Evolutionary conservation across 1,140 invertebrate species (phyloP).

Genomic region (Muscidifurax raptorellus): DNA sequence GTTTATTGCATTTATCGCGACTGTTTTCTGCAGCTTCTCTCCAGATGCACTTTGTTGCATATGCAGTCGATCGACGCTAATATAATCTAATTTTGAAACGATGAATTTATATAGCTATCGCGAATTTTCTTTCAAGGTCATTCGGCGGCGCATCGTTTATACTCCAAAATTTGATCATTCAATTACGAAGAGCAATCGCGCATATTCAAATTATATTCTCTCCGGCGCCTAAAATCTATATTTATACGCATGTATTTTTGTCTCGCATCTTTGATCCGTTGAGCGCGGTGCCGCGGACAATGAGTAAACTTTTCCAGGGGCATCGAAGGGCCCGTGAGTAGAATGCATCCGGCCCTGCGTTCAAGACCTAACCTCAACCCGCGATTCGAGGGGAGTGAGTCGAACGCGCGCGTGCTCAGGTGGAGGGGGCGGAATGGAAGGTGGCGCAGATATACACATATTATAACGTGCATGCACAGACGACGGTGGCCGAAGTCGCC

Average conservation of each 20-base stretch:
- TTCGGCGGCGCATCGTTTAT: not conserved
- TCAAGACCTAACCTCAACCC: conserved; percentile 33
- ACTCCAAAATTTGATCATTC: not conserved
- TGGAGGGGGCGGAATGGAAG: conserved; percentile 55
- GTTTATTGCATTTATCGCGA: not conserved
- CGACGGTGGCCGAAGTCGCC: conserved; percentile 55
- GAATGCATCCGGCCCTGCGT: conserved; percentile 1
- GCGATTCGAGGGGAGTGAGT: conserved; percentile 50
- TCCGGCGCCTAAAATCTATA: no score
- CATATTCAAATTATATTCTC: not conserved
- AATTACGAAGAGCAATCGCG: conserved; percentile 16
- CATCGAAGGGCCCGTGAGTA: not conserved
- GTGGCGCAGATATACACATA: conserved; percentile 51
- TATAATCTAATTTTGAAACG: not conserved
- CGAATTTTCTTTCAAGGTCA: not conserved
- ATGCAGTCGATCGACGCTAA: not conserved
- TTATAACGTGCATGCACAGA: no score
- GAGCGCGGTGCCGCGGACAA: no score
- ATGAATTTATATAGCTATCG: not conserved
- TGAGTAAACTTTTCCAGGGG: not conserved
- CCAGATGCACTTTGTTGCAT: not conserved
- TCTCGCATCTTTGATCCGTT: no score
- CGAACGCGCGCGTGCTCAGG: not conserved
- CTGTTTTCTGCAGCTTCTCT: not conserved
- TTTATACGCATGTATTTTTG: no score